A percentile compares a stretch with the other conserved stretches of the same genome.
Evolutionary conservation across 2,797 vertebrate species (phyloP).

Genomic region (Sebastes elongatus): DNA sequence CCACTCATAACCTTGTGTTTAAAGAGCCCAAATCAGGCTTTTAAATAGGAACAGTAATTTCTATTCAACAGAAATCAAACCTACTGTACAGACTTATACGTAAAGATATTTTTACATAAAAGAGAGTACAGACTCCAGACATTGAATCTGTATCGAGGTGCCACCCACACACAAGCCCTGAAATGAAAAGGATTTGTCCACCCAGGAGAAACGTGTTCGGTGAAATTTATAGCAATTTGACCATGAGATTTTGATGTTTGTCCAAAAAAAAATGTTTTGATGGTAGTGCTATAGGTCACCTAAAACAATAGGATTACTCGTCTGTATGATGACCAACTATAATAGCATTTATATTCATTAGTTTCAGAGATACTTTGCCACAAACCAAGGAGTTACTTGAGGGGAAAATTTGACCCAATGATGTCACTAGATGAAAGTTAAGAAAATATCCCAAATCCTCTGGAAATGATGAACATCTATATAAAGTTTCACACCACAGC

Average conservation of each 20-base stretch:
- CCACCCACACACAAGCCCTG: neutral
- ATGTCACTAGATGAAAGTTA: neutral
- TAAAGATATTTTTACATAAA: neutral
- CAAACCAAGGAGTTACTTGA: neutral
- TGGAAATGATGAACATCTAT: neutral
- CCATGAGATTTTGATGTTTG: neutral
- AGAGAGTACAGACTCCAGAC: neutral
- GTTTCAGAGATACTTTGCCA: too few species aligned
- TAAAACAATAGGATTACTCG: neutral
- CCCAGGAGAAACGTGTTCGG: neutral
- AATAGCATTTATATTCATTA: neutral
- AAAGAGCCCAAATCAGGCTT: neutral
- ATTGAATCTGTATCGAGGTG: neutral
- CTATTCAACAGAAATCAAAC: neutral
- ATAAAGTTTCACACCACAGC: too few species aligned
- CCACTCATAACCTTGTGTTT: neutral
- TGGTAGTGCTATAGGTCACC: conserved; percentile 20
- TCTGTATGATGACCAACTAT: conserved; percentile 10
- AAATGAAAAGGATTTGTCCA: neutral
- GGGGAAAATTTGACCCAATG: neutral
- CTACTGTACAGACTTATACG: neutral
- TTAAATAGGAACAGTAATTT: neutral
- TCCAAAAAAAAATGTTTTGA: neutral
- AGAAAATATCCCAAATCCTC: neutral
- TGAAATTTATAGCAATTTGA: neutral